Conservation (phyloP, 2,888 invertebrate species). For the Lissocephala sabroskyi region DNA sequence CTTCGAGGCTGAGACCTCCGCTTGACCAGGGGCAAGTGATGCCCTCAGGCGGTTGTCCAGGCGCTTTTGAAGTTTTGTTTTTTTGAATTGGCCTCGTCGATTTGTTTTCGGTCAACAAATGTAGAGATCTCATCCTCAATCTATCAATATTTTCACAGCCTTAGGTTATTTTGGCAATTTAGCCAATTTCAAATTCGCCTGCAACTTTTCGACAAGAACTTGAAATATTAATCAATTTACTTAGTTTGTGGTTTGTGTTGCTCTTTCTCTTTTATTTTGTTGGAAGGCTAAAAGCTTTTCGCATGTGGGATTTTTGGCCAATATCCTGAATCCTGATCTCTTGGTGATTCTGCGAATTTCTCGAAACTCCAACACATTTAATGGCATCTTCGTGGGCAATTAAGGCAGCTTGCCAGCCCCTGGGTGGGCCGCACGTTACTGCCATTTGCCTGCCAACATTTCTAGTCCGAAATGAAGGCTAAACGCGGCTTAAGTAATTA, state of each 20-base stretch:
- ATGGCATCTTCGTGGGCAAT: slow-evolving; percentile 18
- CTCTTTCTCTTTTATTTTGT: no score
- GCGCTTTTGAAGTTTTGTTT: slow-evolving; percentile 20
- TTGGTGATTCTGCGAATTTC: no score
- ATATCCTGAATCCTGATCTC: no score
- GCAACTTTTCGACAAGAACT: background rate
- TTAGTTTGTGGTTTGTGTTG: background rate
- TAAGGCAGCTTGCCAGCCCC: slow-evolving; percentile 40
- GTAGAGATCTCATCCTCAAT: slow-evolving; percentile 13
- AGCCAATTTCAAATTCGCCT: slow-evolving; percentile 1
- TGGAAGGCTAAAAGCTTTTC: no score
- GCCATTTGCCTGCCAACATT: slow-evolving; percentile 42
- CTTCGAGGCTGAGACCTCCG: no score
- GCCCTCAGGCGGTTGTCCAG: background rate
- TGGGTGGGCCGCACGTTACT: slow-evolving; percentile 31
- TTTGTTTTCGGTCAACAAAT: slow-evolving; percentile 23
- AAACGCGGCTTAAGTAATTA: slow-evolving; percentile 52
- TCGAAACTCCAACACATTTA: slow-evolving; percentile 25
- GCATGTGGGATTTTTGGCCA: no score
- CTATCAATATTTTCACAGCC: slow-evolving; percentile 14
- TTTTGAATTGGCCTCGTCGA: slow-evolving; percentile 1
- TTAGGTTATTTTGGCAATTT: slow-evolving; percentile 15
- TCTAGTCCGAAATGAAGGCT: slow-evolving; percentile 9
- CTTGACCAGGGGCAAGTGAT: background rate
- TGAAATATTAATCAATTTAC: slow-evolving; percentile 3